Evolutionary conservation across 1,140 invertebrate genomes (phyloP), one percentile per base, ranked within the genome.

Genomic region (Platorchestia sp.): DNA sequence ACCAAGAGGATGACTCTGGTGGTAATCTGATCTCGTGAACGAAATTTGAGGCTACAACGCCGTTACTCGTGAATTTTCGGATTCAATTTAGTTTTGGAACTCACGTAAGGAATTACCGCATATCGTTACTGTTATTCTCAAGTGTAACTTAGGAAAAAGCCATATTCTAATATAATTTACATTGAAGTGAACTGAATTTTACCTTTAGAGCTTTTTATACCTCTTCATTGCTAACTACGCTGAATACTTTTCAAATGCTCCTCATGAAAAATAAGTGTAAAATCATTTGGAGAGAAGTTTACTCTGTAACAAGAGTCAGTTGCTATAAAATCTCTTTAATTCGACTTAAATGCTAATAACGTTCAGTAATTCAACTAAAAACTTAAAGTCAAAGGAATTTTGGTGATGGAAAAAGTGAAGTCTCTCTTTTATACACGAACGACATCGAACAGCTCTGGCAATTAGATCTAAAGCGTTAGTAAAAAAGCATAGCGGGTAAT

Each of bases 21-120:
- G 45, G 91, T 93, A 93, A 93, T 93, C 91, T 93, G 91, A 93
- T 93, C 91, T 45, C 45, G 43, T 45, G 91, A 40, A 93, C 45
- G 91, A 93, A 93, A 93, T 93, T 93, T 45, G 91, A 40, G 40
- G 43, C 41, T 44, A 93, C 91, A 47, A 44, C 91, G 45, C 45
- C 91, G 43, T 93, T 93, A 93, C 91, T 93, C 91, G 45, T 89
- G 41, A 89, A 89, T 89, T 42, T 89, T 89, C 59, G 87, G 43
- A 89, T 89, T 89, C 43, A 89, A 89, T 89, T 89, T 89, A 5
- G 59, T 27, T 75, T 36, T 10, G 27, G 27, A 75, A 75, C 59
- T 75, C 27, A 75, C 59, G 3, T 75, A 36, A 36, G 14, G 27
- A 27, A 75, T 27, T 75, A 19, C 14, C 59, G 27, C 59, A 10